Evolutionary conservation across 2,888 invertebrate species (phyloP).

Genomic region (Tetragonula carbonaria): DNA sequence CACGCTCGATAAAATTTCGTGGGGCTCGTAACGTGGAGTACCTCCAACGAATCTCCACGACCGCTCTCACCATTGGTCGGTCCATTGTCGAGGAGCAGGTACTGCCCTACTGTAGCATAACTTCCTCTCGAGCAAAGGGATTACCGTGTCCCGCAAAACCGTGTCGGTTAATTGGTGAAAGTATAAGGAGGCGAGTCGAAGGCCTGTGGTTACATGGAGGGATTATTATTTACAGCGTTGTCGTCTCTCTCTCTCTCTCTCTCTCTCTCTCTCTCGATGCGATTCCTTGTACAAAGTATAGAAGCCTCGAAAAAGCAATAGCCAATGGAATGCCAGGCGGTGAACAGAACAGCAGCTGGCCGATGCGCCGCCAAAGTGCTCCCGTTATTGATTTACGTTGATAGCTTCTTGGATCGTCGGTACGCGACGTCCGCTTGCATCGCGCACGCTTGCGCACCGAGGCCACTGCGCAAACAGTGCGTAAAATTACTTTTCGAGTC

Average conservation of each 20-base stretch:
- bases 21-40: no score
- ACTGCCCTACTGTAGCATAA: background rate
- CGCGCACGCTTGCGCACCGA: slow-evolving; percentile 45
- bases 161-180: slow-evolving; percentile 67
- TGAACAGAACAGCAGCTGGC: slow-evolving; percentile 76
- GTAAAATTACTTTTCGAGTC: slow-evolving; percentile 70
- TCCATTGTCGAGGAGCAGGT: slow-evolving; percentile 27
- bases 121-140: slow-evolving; percentile 28
- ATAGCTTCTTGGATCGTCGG: slow-evolving; percentile 76
- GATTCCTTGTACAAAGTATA: slow-evolving; percentile 70
- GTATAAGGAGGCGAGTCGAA: slow-evolving; percentile 47
- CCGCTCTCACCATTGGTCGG: background rate
- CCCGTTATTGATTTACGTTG: slow-evolving; percentile 82
- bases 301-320: slow-evolving; percentile 69
- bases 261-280: slow-evolving; percentile 36
- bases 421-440: slow-evolving; percentile 45
- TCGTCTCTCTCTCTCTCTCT: background rate
- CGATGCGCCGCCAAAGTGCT: slow-evolving; percentile 79
- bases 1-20: slow-evolving; percentile 8
- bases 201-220: slow-evolving; percentile 54
- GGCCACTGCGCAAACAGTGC: slow-evolving; percentile 71
- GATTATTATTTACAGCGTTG: slow-evolving; percentile 74
- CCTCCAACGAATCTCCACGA: background rate
- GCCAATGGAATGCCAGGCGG: slow-evolving; percentile 72
- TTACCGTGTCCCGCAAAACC: slow-evolving; percentile 47